Evolutionary conservation across 2,888 invertebrate genomes (phyloP), one percentile per base, ranked within the genome.

Genomic region (Sthenelais limicola): DNA sequence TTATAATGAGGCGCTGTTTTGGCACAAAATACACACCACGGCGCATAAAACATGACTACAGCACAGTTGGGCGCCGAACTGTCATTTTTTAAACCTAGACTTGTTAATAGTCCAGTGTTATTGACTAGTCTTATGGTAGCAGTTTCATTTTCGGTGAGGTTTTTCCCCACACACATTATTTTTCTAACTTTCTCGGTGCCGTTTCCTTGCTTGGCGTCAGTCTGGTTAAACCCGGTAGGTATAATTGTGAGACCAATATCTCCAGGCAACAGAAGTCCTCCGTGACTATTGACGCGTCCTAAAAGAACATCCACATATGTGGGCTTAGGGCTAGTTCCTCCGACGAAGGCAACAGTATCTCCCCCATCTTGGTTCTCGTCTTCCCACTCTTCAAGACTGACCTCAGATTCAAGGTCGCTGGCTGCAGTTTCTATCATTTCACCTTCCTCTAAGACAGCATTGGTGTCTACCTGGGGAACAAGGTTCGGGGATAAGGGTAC

Each of bases 1-100:
- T 98, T 98, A 83, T 93, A 95, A 85, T 95, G 92, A 5, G 95
- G 95, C 0, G 96, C 97, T 7, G 95, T 94, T 84, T 93, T 91
- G 24, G 94, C 94, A 82, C 96, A 96, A 82, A 96, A 97, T 1
- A 94, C 93, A 83, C 98, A 98, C 84, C 93, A 93, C 77, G 92
- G 92, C 0, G 97, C 94, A 87, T 94, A 97, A 88, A 98, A 97
- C 80, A 97, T 89, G 2, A 97, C 92, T 26, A 95, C 87, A 0
- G 94, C 91, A 77, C 89, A 89, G 69, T 85, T 82, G 24, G 85
- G 47, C 15, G 48, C 52, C 9, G 30, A 24, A 4, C 92, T 91
- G n/a, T 92, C 89, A 74, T 92, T 92, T 68, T 83, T 82, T 74
- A 82, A 81, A 68, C 79, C 90, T 33, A 94, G 85, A 24, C 93